Evolutionary conservation across 2,888 invertebrate genomes (phyloP).

Genomic region (Drosophila fungiperda): DNA sequence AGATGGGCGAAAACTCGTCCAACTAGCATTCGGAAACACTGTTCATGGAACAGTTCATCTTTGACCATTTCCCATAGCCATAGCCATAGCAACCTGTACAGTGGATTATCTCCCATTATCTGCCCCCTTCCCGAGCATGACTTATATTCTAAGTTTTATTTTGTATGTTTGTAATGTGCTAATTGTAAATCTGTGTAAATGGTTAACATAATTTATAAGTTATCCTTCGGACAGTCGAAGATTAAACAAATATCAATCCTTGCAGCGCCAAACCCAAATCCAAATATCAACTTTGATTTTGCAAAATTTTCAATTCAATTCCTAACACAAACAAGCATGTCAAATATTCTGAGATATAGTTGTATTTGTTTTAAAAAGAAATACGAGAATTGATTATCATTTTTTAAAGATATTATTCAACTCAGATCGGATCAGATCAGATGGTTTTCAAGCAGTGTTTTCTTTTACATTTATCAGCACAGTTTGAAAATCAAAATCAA

Average conservation of each 20-base stretch:
- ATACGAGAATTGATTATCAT: not conserved
- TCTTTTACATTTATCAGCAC: too few species aligned
- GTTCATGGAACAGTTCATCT: constrained; percentile 85
- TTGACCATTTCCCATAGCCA: constrained; percentile 82
- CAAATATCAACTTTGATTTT: not conserved
- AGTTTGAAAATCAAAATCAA: too few species aligned
- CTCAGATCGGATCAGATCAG: constrained; percentile 1
- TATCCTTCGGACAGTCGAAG: constrained; percentile 49
- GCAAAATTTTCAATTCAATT: not conserved
- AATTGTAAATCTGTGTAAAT: constrained; percentile 54
- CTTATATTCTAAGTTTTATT: constrained; percentile 22
- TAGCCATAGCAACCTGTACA: constrained; percentile 39
- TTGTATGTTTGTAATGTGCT: constrained; percentile 34
- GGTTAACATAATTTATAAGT: constrained; percentile 37
- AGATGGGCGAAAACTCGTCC: constrained; percentile 81
- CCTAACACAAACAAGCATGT: not conserved
- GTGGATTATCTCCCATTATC: not conserved
- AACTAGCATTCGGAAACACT: constrained; percentile 85
- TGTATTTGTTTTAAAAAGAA: constrained; percentile 5
- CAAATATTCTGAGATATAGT: constrained; percentile 5
- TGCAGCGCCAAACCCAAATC: constrained; percentile 18
- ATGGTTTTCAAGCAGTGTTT: not conserved
- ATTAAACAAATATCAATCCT: constrained; percentile 14
- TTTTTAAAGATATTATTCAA: not conserved
- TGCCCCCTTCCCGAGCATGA: constrained; percentile 3